A percentile compares a stretch with the other conserved stretches of the same genome.
These are phyloP conservation scores for Gobio occitaniae DNA, from an alignment of 2,797 vertebrate genomes.

Conservation along the genomic window DNA sequence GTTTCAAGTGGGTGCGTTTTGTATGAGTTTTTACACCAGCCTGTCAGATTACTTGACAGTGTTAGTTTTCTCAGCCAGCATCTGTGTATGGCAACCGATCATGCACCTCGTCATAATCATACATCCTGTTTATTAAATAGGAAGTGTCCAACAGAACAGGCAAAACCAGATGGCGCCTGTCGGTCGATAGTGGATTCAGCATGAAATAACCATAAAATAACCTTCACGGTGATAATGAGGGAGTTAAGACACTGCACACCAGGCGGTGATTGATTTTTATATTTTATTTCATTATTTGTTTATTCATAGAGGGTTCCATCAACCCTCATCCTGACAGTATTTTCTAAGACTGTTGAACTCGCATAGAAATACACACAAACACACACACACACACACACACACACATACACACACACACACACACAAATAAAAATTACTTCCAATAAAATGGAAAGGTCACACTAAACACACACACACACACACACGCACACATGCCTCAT, in stretches of 20 bases:
- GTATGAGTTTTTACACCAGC: not conserved
- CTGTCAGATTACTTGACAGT: constrained; percentile 15
- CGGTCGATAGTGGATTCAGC: constrained; percentile 45
- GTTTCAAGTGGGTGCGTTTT: not conserved
- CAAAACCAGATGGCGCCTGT: constrained; percentile 46
- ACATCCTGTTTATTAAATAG: constrained; percentile 58
- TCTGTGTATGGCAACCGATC: constrained; percentile 38
- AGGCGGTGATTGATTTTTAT: constrained; percentile 28
- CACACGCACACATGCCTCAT: constrained; percentile 61
- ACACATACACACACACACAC: constrained; percentile 32
- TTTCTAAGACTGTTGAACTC: not conserved
- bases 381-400: constrained; percentile 15
- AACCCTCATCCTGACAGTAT: constrained; percentile 10
- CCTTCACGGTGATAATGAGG: constrained; percentile 38
- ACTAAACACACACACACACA: constrained; percentile 53
- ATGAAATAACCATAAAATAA: constrained; percentile 49
- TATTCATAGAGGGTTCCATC: constrained; percentile 27
- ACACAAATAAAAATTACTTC: constrained; percentile 64
- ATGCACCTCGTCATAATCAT: constrained; percentile 47
- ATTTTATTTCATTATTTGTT: constrained; percentile 39
- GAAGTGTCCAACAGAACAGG: constrained; percentile 41
- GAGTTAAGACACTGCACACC: constrained; percentile 28
- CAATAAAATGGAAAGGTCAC: constrained; percentile 76
- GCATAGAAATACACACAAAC: constrained; percentile 16
- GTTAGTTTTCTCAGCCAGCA: constrained; percentile 25